Evolutionary conservation across 1,140 invertebrate genomes (phyloP).

Genomic region (Eriocheir sinensis): DNA sequence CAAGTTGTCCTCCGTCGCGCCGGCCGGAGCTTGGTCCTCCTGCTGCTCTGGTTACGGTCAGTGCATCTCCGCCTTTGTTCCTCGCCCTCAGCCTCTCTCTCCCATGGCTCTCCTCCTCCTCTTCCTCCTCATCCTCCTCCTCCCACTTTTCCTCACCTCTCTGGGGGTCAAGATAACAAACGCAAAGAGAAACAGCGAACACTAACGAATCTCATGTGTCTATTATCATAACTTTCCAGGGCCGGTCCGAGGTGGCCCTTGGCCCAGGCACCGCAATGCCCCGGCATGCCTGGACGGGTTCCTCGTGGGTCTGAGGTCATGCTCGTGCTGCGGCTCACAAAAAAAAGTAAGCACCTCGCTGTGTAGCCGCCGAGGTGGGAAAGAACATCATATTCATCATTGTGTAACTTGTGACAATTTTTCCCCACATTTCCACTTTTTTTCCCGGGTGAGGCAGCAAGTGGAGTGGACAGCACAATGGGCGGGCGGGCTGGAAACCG

Average conservation of each 20-base stretch:
- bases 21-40: neutral
- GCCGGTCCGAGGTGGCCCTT: neutral
- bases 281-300: neutral
- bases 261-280: neutral
- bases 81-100: neutral
- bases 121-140: neutral
- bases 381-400: constrained; percentile 26
- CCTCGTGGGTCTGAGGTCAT: neutral
- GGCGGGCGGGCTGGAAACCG: constrained; percentile 33
- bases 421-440: neutral
- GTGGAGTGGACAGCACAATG: constrained; percentile 60
- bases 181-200: neutral
- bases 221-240: neutral
- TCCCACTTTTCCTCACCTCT: neutral
- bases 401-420: constrained; percentile 8
- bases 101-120: neutral
- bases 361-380: neutral
- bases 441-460: neutral
- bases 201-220: neutral
- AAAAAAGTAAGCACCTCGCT: constrained; percentile 20
- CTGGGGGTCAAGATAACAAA: neutral
- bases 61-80: neutral
- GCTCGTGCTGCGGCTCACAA: neutral
- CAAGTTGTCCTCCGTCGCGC: neutral
- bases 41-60: neutral